phyloP scores from a whole-genome alignment of 2,113 vertebrate species.

The Ictidomys tridecemlineatus region DNA sequence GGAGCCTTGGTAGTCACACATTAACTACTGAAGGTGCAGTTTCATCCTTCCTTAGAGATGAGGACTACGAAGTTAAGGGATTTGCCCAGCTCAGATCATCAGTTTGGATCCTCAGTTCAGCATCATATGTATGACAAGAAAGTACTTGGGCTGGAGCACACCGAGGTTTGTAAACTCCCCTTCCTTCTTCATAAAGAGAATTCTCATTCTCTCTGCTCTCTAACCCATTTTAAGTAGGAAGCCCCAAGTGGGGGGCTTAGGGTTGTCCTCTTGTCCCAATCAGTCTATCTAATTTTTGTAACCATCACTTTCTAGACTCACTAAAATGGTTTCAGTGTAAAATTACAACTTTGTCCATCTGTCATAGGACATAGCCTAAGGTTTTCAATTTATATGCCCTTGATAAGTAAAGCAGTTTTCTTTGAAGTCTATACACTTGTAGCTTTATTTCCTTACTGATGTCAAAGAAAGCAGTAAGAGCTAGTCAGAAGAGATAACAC shows the following conservation, averaged over 20 bases:
- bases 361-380: not conserved
- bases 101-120: not conserved
- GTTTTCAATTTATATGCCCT: not conserved
- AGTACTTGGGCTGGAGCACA: no score
- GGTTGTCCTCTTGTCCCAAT: not conserved
- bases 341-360: not conserved
- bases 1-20: not conserved
- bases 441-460: not conserved
- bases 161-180: not conserved
- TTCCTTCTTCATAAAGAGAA: not conserved
- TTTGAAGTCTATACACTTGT: not conserved
- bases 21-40: not conserved
- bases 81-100: not conserved
- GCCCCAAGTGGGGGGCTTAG: not conserved
- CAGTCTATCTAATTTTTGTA: not conserved
- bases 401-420: not conserved
- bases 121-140: no score
- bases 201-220: not conserved
- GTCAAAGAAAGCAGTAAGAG: not conserved
- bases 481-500: not conserved
- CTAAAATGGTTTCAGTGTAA: not conserved
- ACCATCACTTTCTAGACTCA: not conserved
- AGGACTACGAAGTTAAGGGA: not conserved
- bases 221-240: not conserved
- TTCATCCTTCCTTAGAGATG: not conserved